A percentile compares a stretch with the other conserved stretches of the same genome.
Conservation (phyloP, 2,888 invertebrate species). For the Lithophane ornitopus region DNA sequence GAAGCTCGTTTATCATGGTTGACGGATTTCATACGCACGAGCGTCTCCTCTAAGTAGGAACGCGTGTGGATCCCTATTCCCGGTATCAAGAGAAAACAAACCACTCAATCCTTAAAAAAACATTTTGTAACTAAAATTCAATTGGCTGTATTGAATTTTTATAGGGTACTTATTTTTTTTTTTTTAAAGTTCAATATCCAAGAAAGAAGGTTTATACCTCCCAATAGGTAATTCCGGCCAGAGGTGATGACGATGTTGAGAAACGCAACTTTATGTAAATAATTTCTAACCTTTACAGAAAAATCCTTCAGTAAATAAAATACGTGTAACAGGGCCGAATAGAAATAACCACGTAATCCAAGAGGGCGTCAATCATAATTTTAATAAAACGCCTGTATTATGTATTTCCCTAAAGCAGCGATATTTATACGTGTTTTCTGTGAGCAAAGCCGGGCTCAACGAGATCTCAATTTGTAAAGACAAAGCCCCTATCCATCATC, state of each 20-base stretch:
- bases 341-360: slow-evolving; percentile 52
- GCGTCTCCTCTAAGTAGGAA: slow-evolving; percentile 9
- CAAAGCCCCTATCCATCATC: slow-evolving; percentile 81
- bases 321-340: slow-evolving; percentile 22
- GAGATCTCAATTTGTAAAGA: slow-evolving; percentile 81
- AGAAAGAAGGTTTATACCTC: background rate
- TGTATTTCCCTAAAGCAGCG: slow-evolving; percentile 66
- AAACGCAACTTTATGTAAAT: background rate
- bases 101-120: background rate
- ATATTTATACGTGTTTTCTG: slow-evolving; percentile 70
- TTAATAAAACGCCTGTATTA: slow-evolving; percentile 63
- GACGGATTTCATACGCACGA: slow-evolving; percentile 44
- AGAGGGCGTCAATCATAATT: slow-evolving; percentile 66
- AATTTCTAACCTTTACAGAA: background rate
- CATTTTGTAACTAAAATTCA: background rate
- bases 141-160: too few relatives aligned
- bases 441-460: slow-evolving; percentile 67
- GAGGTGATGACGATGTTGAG: background rate
- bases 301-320: slow-evolving; percentile 23
- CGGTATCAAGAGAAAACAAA: slow-evolving; percentile 17
- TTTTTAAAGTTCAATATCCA: background rate
- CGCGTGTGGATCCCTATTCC: slow-evolving; percentile 2
- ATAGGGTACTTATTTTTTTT: background rate
- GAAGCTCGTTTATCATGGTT: slow-evolving; percentile 46
- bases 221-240: background rate